A percentile compares a stretch with the other conserved stretches of the same genome.
Conservation (phyloP, 2,113 vertebrate genomes). For the Sinocyclocheilus rhinocerous region DNA sequence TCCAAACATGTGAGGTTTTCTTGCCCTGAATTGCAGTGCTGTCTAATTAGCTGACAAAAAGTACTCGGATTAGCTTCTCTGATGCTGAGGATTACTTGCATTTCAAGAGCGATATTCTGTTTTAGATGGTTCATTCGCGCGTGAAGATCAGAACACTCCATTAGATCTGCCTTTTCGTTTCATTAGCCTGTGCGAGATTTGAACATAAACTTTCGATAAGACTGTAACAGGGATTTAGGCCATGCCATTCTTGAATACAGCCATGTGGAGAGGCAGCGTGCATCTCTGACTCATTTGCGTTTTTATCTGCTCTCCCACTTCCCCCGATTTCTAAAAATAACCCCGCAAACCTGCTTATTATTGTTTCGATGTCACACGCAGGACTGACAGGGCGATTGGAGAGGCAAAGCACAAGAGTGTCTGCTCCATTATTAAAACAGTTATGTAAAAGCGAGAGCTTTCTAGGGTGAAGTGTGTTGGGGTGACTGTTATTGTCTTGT, state of each 20-base stretch:
- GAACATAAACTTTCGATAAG: slow-evolving; percentile 18
- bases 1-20: not conserved
- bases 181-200: not conserved
- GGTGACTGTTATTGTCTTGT: slow-evolving; percentile 9
- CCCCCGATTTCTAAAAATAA: slow-evolving; percentile 60
- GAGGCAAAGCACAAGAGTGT: slow-evolving; percentile 50
- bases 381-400: slow-evolving; percentile 57
- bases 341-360: slow-evolving; percentile 58
- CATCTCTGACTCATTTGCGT: slow-evolving; percentile 53
- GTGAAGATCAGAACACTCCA: slow-evolving; percentile 9
- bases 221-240: slow-evolving; percentile 33
- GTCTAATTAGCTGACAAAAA: slow-evolving; percentile 40
- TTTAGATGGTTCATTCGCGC: not conserved
- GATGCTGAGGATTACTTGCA: slow-evolving; percentile 20
- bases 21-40: not conserved
- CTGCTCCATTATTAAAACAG: slow-evolving; percentile 66
- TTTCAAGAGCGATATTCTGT: slow-evolving; percentile 19
- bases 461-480: slow-evolving; percentile 20
- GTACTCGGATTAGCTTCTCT: slow-evolving; percentile 4
- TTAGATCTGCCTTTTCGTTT: slow-evolving; percentile 1
- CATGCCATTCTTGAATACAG: slow-evolving; percentile 55
- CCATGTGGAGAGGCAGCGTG: slow-evolving; percentile 61
- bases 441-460: slow-evolving; percentile 63
- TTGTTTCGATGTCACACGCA: slow-evolving; percentile 57
- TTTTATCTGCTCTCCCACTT: slow-evolving; percentile 59